Evolutionary conservation across 2,797 vertebrate species (phyloP), one percentile per base, ranked within the genome.

Genomic region (Pangasius larnaudii): DNA sequence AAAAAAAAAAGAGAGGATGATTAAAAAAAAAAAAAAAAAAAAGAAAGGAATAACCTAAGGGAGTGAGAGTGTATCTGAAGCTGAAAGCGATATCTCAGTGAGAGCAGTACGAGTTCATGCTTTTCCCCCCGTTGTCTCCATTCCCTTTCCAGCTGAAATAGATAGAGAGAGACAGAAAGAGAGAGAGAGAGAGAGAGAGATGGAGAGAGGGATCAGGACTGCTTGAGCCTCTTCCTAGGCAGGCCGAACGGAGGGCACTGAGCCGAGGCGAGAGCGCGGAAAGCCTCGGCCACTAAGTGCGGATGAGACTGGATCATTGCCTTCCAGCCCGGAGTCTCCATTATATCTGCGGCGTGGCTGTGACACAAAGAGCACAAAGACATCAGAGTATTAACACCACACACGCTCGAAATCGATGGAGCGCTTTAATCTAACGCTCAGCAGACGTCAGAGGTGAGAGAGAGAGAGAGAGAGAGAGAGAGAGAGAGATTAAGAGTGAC

Each of bases 261-360:
- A n/a, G 90, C 91, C 27, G 91, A 91, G 16, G 90, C 91, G 85
- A 99, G 96, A 79, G 98, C 98, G 1, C 98, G 97, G 93, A 99
- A 99, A 93, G 98, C 98, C 95, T 99, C 98, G 86, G 99, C 98
- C 92, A 99, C 99, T 95, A 99, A 96, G 94, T 99, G 99, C 94
- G 98, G 99, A 94, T 99, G 99, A 91, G 98, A 99, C 91, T 99
- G 98, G 96, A 99, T 98, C 99, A 99, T 99, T 92, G 98, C 98
- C 95, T 99, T 99, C 98, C 98, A 99, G 92, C 98, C 98, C 83
- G 98, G 97, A 53, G 99, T 99, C 95, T 99, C 98, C 98, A 99
- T 99, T 95, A 99, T 98, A 93, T 99, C 98, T 87, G 97, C 96
- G 89, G 98, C 97, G 94, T 99, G 98, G 96, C 98, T 99, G 96